Evolutionary conservation across 2,888 invertebrate species (phyloP).

Genomic region (Thymelicus lineola): DNA sequence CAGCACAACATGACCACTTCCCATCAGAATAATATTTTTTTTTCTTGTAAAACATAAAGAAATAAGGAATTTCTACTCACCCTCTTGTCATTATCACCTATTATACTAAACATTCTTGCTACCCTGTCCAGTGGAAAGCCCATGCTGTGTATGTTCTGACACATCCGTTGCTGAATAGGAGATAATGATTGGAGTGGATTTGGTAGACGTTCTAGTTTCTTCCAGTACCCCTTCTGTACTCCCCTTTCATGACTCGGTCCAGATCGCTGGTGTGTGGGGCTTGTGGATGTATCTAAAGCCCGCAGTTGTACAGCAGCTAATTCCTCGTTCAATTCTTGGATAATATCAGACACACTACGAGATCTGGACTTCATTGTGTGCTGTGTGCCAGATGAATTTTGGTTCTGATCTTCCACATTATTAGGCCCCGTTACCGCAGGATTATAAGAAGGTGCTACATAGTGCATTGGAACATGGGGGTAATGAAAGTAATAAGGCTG

Average conservation of each 20-base stretch:
- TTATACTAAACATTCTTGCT: constrained; percentile 90
- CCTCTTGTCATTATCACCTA: constrained; percentile 94
- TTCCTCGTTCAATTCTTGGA: constrained; percentile 90
- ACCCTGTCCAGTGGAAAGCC: constrained; percentile 94
- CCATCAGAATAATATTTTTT: too few relatives aligned
- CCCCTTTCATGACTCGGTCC: constrained; percentile 56
- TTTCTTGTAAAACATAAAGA: neutral
- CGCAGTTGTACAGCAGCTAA: constrained; percentile 77
- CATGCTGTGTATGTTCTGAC: constrained; percentile 92
- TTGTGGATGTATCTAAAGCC: constrained; percentile 78
- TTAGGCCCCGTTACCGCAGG: constrained; percentile 47
- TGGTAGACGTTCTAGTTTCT: constrained; percentile 64
- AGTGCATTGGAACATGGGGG: constrained; percentile 61
- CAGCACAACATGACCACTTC: too few relatives aligned
- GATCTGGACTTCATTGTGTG: constrained; percentile 77
- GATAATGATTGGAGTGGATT: constrained; percentile 75
- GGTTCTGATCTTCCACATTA: constrained; percentile 48
- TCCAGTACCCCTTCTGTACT: constrained; percentile 57
- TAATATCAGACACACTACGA: constrained; percentile 90
- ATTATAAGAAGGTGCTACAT: constrained; percentile 50
- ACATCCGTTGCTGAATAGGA: constrained; percentile 86
- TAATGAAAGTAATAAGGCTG: constrained; percentile 74
- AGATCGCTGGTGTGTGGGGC: constrained; percentile 69
- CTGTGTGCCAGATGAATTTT: constrained; percentile 48
- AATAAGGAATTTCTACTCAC: constrained; percentile 68